Evolutionary conservation across 2,888 invertebrate genomes (phyloP), one percentile per base, ranked within the genome.

Genomic region (Pristionchus entomophagus): DNA sequence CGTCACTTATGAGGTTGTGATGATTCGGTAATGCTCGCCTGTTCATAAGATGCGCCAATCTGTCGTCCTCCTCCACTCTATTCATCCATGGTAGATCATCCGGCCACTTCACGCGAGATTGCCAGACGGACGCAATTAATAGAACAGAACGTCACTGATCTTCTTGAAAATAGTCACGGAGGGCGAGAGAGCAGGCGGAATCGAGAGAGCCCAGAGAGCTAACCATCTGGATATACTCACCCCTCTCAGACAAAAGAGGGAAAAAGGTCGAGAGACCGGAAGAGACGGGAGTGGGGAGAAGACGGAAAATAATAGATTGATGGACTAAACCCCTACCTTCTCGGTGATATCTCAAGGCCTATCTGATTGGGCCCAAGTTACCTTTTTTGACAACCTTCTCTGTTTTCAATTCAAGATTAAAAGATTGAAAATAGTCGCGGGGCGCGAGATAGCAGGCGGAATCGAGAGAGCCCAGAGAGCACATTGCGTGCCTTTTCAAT

Each of bases 221-320:
- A 26, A 45, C 73, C 73, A 73, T 73, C 73, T 73, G 73, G 41
- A 41, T 3, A 22, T 41, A 73, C 41, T 73, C n/a, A n/a, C n/a
- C n/a, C n/a, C 73, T 73, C 38, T 17, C 8, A 19, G 1, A 65
- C 73, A 73, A 41, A 73, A 73, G 73, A 26, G 26, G 69, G 69
- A 38, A 41, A 73, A 73, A 73, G 73, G 73, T 73, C 73, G n/a
- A n/a, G n/a, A 45, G 41, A 26, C n/a, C 10, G 26, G 22, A 56
- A 73, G 45, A 12, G 26, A 38, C 4, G 22, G 73, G 8, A 41
- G 45, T 10, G 45, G 45, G n/a, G n/a, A 22, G 29, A 69, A 29
- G 38, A 22, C 32, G 22, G 10, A 38, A 19, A 38, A 8, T 73
- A 73, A 73, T 73, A 41, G 73, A 73, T 45, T 73, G 41, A 73